A percentile compares a stretch with the other conserved stretches of the same genome.
phyloP scores from a whole-genome alignment of 2,113 vertebrate genomes.

The Hypomesus transpacificus region DNA sequence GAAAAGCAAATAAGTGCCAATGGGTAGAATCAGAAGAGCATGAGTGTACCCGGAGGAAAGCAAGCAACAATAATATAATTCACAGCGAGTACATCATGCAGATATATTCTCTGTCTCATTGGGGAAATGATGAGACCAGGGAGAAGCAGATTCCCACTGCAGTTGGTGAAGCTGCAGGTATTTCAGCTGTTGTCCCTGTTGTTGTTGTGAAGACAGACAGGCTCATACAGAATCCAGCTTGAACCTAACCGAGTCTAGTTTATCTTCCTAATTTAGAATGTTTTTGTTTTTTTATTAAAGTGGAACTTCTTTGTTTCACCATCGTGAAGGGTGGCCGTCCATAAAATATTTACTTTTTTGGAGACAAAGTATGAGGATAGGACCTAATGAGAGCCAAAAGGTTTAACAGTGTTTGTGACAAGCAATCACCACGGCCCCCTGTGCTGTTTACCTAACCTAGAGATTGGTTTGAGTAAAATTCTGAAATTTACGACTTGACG shows the following conservation, averaged over 20 bases:
- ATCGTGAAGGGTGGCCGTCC: background rate
- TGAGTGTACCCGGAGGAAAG: too few species aligned
- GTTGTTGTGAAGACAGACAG: slow-evolving; percentile 65
- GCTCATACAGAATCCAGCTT: slow-evolving; percentile 48
- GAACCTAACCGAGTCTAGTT: slow-evolving; percentile 48
- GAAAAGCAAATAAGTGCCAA: too few species aligned
- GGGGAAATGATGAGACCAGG: slow-evolving; percentile 56
- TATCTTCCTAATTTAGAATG: slow-evolving; percentile 52
- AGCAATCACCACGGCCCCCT: slow-evolving; percentile 37
- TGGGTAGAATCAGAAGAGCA: too few species aligned
- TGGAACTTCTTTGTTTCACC: background rate
- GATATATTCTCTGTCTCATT: slow-evolving; percentile 48
- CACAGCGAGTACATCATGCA: slow-evolving; percentile 30
- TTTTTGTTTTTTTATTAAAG: background rate
- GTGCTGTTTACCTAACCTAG: slow-evolving; percentile 11
- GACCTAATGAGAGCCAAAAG: background rate
- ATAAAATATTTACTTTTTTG: background rate
- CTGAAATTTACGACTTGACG: slow-evolving; percentile 20
- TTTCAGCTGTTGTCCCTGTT: slow-evolving; percentile 68
- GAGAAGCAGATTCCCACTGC: slow-evolving; percentile 54
- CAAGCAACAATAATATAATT: too few species aligned
- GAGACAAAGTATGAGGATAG: background rate
- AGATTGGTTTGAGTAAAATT: slow-evolving; percentile 50
- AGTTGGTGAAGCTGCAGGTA: slow-evolving; percentile 67
- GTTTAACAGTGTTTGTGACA: slow-evolving; percentile 23